Conservation (phyloP, 1,140 invertebrate genomes). For the Pseudomyrmex dendroicus region DNA sequence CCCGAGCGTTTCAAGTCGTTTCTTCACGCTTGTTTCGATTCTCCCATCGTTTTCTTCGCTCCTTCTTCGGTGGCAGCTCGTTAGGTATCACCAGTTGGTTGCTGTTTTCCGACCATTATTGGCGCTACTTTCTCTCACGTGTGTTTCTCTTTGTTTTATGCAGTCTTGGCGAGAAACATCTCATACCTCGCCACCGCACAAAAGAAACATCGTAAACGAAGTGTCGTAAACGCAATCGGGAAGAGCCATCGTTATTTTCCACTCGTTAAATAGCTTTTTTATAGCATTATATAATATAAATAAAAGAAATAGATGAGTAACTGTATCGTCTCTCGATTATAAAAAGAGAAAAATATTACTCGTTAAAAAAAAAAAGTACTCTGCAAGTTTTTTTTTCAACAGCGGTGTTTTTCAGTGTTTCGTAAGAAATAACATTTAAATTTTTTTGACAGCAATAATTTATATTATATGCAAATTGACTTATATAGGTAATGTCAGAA, state of each 20-base stretch:
- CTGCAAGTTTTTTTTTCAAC: no score
- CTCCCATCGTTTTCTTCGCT: conserved; percentile 41
- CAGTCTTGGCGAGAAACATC: conserved; percentile 17
- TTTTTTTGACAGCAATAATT: neutral
- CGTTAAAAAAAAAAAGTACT: no score
- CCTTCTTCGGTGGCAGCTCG: conserved; percentile 61
- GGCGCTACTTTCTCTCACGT: conserved; percentile 18
- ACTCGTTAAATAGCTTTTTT: conserved; percentile 15
- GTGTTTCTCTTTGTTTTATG: neutral
- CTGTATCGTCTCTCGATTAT: neutral
- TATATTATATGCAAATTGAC: conserved; percentile 1
- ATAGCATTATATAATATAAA: neutral
- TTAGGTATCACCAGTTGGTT: conserved; percentile 65
- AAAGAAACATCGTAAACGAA: conserved; percentile 70
- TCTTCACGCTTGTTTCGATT: conserved; percentile 25
- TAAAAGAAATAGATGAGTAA: neutral
- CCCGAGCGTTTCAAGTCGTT: conserved; percentile 8
- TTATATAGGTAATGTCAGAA: neutral
- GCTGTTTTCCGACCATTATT: conserved; percentile 50
- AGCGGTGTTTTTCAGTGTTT: neutral
- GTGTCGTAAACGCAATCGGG: conserved; percentile 71
- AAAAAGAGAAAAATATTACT: no score
- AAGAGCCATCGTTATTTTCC: conserved; percentile 34
- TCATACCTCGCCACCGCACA: conserved; percentile 53
- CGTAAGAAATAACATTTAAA: neutral